Percentiles rank a stretch among this genome's conserved stretches.
phyloP scores from a whole-genome alignment of 2,888 invertebrate species.

The Tiliacea citrago region DNA sequence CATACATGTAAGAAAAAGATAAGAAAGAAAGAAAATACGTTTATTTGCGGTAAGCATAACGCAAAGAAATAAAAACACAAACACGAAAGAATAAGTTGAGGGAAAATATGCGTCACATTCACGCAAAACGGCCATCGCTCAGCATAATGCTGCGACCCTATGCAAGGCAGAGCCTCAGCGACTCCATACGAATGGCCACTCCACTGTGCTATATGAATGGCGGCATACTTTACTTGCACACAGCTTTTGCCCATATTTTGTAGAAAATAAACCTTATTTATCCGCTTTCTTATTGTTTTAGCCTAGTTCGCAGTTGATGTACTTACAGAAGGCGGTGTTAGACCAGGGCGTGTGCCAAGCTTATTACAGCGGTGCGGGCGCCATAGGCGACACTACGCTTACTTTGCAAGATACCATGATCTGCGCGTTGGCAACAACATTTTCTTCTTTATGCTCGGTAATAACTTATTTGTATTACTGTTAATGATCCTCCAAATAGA shows the following conservation, averaged over 20 bases:
- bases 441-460: constrained; percentile 12
- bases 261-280: background rate
- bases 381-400: background rate
- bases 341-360: rapidly evolving
- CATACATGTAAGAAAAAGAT: background rate
- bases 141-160: no score
- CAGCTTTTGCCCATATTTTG: background rate
- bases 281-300: background rate
- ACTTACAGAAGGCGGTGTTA: background rate
- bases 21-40: no score
- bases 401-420: background rate
- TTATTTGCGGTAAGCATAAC: no score
- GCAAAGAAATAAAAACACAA: no score
- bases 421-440: background rate
- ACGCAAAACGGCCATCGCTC: no score
- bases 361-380: background rate
- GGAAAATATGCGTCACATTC: no score
- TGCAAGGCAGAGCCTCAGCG: no score
- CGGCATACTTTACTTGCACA: background rate
- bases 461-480: background rate
- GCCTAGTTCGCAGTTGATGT: constrained; percentile 5
- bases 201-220: background rate
- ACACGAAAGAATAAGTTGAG: no score
- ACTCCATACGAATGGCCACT: no score
- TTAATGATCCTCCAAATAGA: background rate